These are phyloP conservation scores for Cinclus mexicanus DNA, from an alignment of 2,113 vertebrate genomes.

Conservation along the genomic window DNA sequence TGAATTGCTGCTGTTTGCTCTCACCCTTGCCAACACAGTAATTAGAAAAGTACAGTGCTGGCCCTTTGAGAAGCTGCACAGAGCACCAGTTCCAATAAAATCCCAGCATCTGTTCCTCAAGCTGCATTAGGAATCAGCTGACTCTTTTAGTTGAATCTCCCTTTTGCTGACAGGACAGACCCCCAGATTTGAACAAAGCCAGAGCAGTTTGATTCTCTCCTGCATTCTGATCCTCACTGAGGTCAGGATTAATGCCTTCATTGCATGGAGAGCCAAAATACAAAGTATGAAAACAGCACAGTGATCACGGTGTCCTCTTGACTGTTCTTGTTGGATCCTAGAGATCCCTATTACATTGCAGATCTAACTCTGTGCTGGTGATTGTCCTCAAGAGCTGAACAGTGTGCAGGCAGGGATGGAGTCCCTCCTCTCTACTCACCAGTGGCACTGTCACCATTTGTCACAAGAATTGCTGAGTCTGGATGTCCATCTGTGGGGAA, in stretches of 20 bases:
- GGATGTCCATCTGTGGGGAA: neutral
- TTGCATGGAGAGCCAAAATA: neutral
- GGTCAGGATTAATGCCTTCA: neutral
- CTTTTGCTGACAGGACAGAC: neutral
- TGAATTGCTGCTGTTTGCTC: neutral
- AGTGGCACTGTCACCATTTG: neutral
- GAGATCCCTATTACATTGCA: neutral
- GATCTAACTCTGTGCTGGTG: neutral
- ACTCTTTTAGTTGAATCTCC: neutral
- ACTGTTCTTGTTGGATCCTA: neutral
- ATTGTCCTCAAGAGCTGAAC: neutral
- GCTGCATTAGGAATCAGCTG: neutral
- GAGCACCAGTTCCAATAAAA: neutral
- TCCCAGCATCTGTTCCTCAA: neutral
- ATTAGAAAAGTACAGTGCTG: neutral
- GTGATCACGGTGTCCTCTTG: neutral
- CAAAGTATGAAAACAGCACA: accelerated
- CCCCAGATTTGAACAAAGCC: neutral
- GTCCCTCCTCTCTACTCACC: neutral
- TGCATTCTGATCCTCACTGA: neutral
- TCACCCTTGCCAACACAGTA: neutral
- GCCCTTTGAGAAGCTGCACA: neutral
- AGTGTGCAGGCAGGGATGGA: neutral
- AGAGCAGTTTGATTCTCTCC: neutral
- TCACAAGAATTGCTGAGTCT: neutral